Base-by-base conservation (phyloP, 2,888 invertebrate species). In the Epinotia brunnichana region DNA sequence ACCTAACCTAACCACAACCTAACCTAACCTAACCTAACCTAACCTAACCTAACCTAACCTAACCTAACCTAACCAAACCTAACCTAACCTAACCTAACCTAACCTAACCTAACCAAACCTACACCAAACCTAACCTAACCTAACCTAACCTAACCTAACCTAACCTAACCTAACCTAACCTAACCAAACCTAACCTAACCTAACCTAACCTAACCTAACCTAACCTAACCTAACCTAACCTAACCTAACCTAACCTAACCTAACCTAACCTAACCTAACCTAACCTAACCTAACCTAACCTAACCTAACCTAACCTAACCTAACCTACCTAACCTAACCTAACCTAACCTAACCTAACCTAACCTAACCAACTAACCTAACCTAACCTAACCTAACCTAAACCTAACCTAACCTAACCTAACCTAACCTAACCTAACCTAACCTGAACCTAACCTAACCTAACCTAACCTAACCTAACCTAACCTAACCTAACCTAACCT, bases 171-270 rank as follows among this genome's bases (percentile, higher is more conserved):
- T 35, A 41, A 41, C 44, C 44, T 48, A 74, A 71, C 74, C 74
- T 69, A 74, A 73, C 39, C 69, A 70, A 75, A 74, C 75, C 75
- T 71, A 75, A 75, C 75, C 75, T 74, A 75, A 75, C 75, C 75
- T 74, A 75, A 75, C 75, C 75, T 74, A 75, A 75, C 75, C 75
- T 74, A 75, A 75, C 75, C 75, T 74, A 75, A 75, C 75, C 75
- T 73, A 75, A 74, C 75, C 70, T 57, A 57, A 70, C 59, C 39
- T 64, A 67, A 69, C 64, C 69, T 69, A 60, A 73, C 66, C 69
- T 64, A 69, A 73, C 64, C 69, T 67, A 64, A 73, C 64, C 61
- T 15, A 62, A 62, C 62, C 62, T n/a, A 70, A 68, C 74, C 68
- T 68, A 72, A 69, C 74, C 69, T 67, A 70, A 66, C 72, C 70